Evolutionary conservation across 2,888 invertebrate genomes (phyloP).

Genomic region (Euzophera pinguis): DNA sequence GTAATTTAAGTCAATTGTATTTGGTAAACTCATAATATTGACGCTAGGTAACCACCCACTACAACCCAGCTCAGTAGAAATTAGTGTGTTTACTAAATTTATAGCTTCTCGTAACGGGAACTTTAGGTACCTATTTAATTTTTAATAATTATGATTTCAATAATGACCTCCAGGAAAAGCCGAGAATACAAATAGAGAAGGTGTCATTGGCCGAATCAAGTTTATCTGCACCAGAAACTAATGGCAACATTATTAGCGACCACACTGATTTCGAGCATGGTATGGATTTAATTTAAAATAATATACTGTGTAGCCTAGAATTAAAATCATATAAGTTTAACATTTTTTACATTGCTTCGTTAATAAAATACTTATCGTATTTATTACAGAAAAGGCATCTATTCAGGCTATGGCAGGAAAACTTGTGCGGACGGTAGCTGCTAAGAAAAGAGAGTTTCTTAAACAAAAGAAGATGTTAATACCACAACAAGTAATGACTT

Average conservation of each 20-base stretch:
- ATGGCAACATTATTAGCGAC: background rate
- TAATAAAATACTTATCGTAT: slow-evolving; percentile 6
- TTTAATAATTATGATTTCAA: no score
- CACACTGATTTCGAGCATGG: background rate
- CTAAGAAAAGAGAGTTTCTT: slow-evolving; percentile 61
- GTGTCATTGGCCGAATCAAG: background rate
- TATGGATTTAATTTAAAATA: background rate
- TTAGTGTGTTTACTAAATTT: no score
- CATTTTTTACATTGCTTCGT: no score
- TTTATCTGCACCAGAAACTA: background rate
- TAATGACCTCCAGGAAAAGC: slow-evolving; percentile 17
- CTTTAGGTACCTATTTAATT: no score
- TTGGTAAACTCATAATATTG: no score
- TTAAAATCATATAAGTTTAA: no score
- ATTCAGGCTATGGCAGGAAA: slow-evolving; percentile 50
- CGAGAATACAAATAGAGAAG: slow-evolving; percentile 20
- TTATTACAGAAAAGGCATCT: slow-evolving; percentile 44
- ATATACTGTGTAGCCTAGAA: slow-evolving; percentile 10
- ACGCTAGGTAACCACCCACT: no score
- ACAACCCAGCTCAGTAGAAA: no score
- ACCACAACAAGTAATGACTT: slow-evolving; percentile 46
- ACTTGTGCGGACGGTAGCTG: slow-evolving; percentile 43
- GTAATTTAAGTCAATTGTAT: no score
- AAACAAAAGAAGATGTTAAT: slow-evolving; percentile 52
- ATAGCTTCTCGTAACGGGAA: no score